These are phyloP conservation scores for Chaetops frenatus DNA, from an alignment of 2,113 vertebrate species.

Conservation along the genomic window DNA sequence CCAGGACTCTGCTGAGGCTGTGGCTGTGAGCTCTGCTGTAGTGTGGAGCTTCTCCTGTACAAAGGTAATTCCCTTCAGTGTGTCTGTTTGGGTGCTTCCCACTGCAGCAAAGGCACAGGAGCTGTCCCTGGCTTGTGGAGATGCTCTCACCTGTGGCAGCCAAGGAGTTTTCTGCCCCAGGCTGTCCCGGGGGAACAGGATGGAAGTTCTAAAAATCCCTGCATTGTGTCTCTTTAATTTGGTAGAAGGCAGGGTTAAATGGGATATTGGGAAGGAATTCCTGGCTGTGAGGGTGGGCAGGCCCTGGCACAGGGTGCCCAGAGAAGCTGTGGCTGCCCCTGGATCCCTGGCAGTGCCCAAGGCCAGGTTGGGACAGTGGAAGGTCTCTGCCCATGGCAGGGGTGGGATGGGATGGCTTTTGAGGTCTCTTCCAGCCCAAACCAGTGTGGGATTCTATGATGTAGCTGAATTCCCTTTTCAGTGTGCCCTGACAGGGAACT, in stretches of 20 bases:
- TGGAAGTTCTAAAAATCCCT: not conserved
- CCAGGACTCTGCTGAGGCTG: not conserved
- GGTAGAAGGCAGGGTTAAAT: not conserved
- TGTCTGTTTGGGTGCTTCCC: not conserved
- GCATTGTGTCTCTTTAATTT: not conserved
- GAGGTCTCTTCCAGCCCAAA: not conserved
- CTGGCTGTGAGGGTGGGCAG: not conserved
- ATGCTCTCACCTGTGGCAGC: not conserved
- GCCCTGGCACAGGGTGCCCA: too few relatives aligned
- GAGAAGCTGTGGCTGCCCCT: not conserved
- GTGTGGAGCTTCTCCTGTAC: not conserved
- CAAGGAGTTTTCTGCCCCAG: too few relatives aligned
- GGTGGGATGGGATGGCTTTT: not conserved
- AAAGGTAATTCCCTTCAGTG: not conserved
- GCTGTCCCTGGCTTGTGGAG: fast-evolving
- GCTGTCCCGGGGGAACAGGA: not conserved
- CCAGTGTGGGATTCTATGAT: not conserved
- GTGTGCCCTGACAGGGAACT: not conserved
- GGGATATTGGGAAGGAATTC: not conserved
- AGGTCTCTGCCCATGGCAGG: not conserved
- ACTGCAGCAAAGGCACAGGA: not conserved
- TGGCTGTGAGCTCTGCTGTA: fast-evolving
- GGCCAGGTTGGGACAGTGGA: fast-evolving
- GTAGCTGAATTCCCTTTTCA: not conserved
- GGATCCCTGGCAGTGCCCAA: not conserved